Percentiles rank a stretch among this genome's conserved stretches.
Conservation (phyloP, 2,797 vertebrate genomes). For the Trichosurus vulpecula region DNA sequence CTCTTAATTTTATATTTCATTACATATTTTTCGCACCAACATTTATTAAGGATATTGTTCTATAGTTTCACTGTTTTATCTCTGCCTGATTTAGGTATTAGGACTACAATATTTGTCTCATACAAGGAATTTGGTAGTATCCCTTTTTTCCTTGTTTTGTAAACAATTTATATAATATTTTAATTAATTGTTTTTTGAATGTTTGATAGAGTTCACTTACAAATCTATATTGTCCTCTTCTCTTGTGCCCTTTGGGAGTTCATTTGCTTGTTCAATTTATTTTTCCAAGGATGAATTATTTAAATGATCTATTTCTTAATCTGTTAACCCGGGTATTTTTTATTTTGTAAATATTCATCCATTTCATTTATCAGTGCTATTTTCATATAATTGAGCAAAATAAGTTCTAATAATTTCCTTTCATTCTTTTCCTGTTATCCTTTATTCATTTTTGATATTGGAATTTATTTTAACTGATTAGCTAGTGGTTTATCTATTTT, state of each 20-base stretch:
- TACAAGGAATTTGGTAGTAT: not conserved
- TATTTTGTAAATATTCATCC: not conserved
- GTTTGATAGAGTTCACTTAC: not conserved
- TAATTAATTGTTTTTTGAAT: not conserved
- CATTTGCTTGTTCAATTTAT: not conserved
- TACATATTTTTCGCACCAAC: not conserved
- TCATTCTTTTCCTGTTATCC: too few relatives aligned
- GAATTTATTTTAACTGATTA: not conserved
- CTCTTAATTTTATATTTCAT: not conserved
- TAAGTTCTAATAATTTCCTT: not conserved
- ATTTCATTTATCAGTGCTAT: not conserved
- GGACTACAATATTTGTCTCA: not conserved
- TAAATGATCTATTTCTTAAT: not conserved
- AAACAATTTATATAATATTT: not conserved
- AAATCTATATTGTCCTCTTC: not conserved
- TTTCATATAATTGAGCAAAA: not conserved
- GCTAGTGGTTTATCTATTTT: not conserved
- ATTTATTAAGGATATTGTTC: not conserved
- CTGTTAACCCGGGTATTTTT: not conserved
- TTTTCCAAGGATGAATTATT: not conserved
- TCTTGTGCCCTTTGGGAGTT: not conserved
- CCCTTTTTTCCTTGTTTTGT: not conserved
- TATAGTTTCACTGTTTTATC: not conserved
- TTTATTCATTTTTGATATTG: not conserved
- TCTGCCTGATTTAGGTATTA: not conserved